These are phyloP conservation scores for Gadopsis bispinosus DNA, from an alignment of 2,797 vertebrate species.

Conservation along the genomic window DNA sequence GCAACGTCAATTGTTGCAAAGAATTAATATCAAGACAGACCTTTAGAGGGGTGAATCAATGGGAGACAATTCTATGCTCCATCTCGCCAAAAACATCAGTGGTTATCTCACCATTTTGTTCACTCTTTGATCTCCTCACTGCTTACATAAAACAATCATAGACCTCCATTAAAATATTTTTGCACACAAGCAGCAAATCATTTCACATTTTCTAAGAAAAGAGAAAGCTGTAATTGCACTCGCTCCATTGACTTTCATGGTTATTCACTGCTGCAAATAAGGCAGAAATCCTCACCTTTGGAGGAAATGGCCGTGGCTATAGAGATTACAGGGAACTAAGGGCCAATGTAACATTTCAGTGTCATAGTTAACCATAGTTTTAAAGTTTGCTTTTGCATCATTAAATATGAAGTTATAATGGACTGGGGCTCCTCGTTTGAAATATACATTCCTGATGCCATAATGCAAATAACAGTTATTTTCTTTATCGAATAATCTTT, in stretches of 20 bases:
- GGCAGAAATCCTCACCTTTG: slow-evolving; percentile 56
- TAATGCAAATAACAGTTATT: background rate
- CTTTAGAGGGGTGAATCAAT: slow-evolving; percentile 62
- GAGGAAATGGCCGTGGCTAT: slow-evolving; percentile 43
- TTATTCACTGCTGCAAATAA: slow-evolving; percentile 70
- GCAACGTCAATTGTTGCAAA: slow-evolving; percentile 53
- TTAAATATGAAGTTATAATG: background rate
- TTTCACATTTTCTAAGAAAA: slow-evolving; percentile 66
- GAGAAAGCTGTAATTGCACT: slow-evolving; percentile 61
- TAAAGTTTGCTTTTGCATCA: background rate
- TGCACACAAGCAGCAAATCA: slow-evolving; percentile 62
- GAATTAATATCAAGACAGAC: slow-evolving; percentile 61
- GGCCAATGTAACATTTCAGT: slow-evolving; percentile 28
- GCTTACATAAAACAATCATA: slow-evolving; percentile 68
- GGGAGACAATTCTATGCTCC: slow-evolving; percentile 62
- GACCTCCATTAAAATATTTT: slow-evolving; percentile 79
- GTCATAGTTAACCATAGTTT: background rate
- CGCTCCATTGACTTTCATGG: slow-evolving; percentile 74
- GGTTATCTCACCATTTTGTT: slow-evolving; percentile 68
- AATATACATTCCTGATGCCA: background rate
- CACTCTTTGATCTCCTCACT: slow-evolving; percentile 61
- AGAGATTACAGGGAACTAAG: slow-evolving; percentile 52
- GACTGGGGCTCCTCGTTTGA: background rate
- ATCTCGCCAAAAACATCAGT: slow-evolving; percentile 48
- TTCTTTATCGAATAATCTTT: too few species aligned